Conservation (phyloP, 23 tunicate species). For the Halocynthia roretzi region DNA sequence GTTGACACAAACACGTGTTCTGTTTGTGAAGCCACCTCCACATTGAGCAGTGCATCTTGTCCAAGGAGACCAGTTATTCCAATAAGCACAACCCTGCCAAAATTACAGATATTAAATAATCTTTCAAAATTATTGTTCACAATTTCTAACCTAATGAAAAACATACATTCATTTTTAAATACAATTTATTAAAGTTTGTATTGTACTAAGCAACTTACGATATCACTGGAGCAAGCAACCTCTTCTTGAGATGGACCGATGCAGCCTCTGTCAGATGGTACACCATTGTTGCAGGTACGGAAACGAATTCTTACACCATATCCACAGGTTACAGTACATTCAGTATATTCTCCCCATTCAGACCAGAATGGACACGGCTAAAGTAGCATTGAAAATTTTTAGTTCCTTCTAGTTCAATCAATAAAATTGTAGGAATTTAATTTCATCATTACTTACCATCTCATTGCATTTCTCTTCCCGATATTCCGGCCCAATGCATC, state of each 20-base stretch:
- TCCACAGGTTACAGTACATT: slow-evolving; percentile 61
- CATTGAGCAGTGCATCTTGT: slow-evolving; percentile 46
- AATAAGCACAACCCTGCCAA: slow-evolving; percentile 61
- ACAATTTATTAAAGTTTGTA: too few relatives aligned
- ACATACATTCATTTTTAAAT: too few relatives aligned
- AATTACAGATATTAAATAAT: background rate
- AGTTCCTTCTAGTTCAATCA: too few relatives aligned
- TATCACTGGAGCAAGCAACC: slow-evolving; percentile 6
- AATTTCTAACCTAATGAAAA: background rate
- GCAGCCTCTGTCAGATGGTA: slow-evolving; percentile 64
- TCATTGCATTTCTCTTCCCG: slow-evolving; percentile 45
- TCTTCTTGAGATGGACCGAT: slow-evolving; percentile 12
- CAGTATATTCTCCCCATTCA: slow-evolving; percentile 58
- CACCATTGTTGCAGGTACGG: slow-evolving; percentile 64
- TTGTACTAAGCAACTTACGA: background rate
- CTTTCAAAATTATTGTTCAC: slow-evolving; percentile 3
- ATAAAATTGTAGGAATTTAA: too few relatives aligned
- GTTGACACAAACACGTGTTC: slow-evolving; percentile 46
- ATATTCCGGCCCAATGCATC: slow-evolving; percentile 41
- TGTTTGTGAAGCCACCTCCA: slow-evolving; percentile 56
- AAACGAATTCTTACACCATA: slow-evolving; percentile 38
- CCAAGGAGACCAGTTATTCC: slow-evolving; percentile 67
- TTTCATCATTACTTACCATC: slow-evolving; percentile 17
- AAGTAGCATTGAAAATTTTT: background rate
- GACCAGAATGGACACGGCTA: slow-evolving; percentile 86